A percentile compares a stretch with the other conserved stretches of the same genome.
These are phyloP conservation scores for Papilio aristodemus DNA, from an alignment of 1,140 invertebrate genomes.

Conservation along the genomic window DNA sequence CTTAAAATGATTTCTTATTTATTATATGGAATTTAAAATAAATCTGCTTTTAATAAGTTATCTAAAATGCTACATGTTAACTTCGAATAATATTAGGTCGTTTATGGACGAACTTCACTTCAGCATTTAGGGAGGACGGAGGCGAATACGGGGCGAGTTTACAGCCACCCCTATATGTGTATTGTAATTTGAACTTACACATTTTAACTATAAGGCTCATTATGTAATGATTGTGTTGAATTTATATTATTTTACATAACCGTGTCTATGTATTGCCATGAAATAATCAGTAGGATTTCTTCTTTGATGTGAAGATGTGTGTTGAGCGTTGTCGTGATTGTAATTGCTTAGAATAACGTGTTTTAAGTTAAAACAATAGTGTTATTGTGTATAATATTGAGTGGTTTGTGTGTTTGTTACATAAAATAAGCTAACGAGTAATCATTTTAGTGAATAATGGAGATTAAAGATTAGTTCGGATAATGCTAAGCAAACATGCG, in stretches of 20 bases:
- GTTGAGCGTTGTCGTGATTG: background rate
- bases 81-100: background rate
- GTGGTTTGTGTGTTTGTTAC: background rate
- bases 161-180: conserved; percentile 39
- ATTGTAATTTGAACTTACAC: conserved; percentile 47
- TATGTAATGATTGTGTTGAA: conserved; percentile 39
- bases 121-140: background rate
- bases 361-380: conserved; percentile 1
- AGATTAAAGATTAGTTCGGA: conserved; percentile 1
- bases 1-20: too few relatives aligned
- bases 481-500: conserved; percentile 22
- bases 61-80: background rate
- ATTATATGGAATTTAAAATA: background rate
- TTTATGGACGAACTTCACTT: conserved; percentile 9
- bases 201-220: conserved; percentile 35
- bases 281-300: conserved; percentile 71
- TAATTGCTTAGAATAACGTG: conserved; percentile 25
- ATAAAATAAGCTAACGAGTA: background rate
- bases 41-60: background rate
- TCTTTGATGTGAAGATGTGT: conserved; percentile 39
- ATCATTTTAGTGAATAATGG: conserved; percentile 3
- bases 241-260: conserved; percentile 67
- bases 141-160: conserved; percentile 37
- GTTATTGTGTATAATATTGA: conserved; percentile 12
- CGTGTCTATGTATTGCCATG: conserved; percentile 60